Evolutionary conservation across 2,113 vertebrate species (phyloP), one percentile per base, ranked within the genome.

Genomic region (Nyctereutes procyonoides): DNA sequence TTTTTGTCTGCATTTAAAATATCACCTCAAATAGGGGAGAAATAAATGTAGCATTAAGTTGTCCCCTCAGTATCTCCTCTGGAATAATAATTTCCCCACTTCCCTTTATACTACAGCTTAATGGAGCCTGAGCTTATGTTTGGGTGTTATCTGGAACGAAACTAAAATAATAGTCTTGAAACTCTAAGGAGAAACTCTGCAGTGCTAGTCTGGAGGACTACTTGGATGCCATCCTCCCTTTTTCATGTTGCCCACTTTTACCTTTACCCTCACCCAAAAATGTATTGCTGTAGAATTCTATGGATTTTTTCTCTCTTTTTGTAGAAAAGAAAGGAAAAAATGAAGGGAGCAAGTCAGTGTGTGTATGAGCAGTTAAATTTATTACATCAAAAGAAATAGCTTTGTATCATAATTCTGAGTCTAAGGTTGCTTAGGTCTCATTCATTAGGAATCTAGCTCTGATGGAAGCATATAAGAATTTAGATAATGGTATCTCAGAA

Each of bases 401-500:
- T 91, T 95, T 92, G 86, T 96, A 87, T 97, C 96, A 15, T 80
- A 93, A 90, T 88, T 97, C 53, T 92, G 51, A 93, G 93, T 90
- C 13, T 71, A 84, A 93, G 55, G 24, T 96, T 96, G 53, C 80
- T 97, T 90, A 63, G 60, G 63, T 92, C 93, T 96, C 56, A 71
- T 86, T 94, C 22, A 56, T 87, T 97, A 92, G 85, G 58, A 95
- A 86, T 79, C 67, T 15, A 71, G 56, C 13, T 89, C 24, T 93
- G 24, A 74, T 92, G 19, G 73, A 95, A 96, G 8, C 20, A 62
- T 89, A 1, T 80, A 88, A 87, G 60, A 96, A 90, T 96, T 96
- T 94, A 95, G 30, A 63, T 82, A 82, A 86, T 77, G 56, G 43
- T 94, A 13, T 94, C 96, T 98, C 32, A 77, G 26, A 81, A 53